Percentiles rank a stretch among this genome's conserved stretches.
These are phyloP conservation scores for Poeciliopsis turneri DNA, from an alignment of 2,797 vertebrate genomes.

Conservation along the genomic window DNA sequence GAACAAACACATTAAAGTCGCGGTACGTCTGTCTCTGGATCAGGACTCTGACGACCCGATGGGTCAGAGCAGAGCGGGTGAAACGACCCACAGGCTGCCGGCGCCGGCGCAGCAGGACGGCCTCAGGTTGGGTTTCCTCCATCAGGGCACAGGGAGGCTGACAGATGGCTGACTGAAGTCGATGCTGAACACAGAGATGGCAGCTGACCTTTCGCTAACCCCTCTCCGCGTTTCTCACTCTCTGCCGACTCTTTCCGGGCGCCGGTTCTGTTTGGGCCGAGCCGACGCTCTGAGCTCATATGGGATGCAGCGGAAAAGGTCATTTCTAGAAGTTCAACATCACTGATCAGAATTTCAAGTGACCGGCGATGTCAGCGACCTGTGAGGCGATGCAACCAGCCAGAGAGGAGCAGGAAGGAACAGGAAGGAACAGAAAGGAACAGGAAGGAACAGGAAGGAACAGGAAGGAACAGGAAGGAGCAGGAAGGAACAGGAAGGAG, in stretches of 20 bases:
- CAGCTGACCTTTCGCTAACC: slow-evolving; percentile 62
- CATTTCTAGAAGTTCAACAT: slow-evolving; percentile 76
- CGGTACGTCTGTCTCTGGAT: no score
- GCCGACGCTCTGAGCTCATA: slow-evolving; percentile 57
- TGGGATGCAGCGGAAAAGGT: slow-evolving; percentile 74
- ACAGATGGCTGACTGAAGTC: slow-evolving; percentile 50
- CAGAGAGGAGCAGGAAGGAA: slow-evolving; percentile 13
- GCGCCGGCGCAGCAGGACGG: not conserved
- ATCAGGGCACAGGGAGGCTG: not conserved
- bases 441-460: no score
- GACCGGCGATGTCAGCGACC: slow-evolving; percentile 42
- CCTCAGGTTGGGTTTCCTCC: slow-evolving; percentile 6
- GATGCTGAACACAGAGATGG: slow-evolving; percentile 45
- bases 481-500: no score
- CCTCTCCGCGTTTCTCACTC: slow-evolving; percentile 40
- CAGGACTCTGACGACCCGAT: no score
- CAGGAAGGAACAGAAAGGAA: no score
- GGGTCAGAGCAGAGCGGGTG: not conserved
- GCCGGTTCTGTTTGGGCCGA: slow-evolving; percentile 58
- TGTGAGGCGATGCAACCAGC: slow-evolving; percentile 18
- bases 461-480: no score
- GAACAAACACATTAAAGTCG: no score
- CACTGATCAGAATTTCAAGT: slow-evolving; percentile 79
- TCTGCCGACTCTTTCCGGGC: slow-evolving; percentile 57
- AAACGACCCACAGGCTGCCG: not conserved